Evolutionary conservation across 92 coral and sea anemone genomes (phyloP).

Genomic region (Epizoanthus illoricatus): DNA sequence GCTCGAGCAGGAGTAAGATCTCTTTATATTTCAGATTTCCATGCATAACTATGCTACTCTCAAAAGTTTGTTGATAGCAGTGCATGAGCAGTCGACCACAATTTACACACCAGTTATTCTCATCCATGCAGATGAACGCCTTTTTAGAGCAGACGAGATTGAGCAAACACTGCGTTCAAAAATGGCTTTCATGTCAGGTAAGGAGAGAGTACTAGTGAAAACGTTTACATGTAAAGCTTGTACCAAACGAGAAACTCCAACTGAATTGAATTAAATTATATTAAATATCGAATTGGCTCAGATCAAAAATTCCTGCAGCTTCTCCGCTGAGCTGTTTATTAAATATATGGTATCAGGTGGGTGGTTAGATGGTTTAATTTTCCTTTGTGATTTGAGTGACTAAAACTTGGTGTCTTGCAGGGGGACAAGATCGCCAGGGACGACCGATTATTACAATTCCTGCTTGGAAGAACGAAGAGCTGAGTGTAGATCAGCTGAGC

Average conservation of each 20-base stretch:
- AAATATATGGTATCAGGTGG: background rate
- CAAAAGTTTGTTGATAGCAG: conserved; percentile 9
- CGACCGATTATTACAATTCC: conserved; percentile 80
- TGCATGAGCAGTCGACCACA: conserved; percentile 30
- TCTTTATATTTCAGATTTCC: background rate
- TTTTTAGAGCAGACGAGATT: conserved; percentile 72
- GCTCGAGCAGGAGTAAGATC: conserved; percentile 64
- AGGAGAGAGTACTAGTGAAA: background rate
- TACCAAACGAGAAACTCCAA: background rate
- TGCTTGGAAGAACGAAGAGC: conserved; percentile 72
- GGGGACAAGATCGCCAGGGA: conserved; percentile 86
- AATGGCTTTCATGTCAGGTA: conserved; percentile 78
- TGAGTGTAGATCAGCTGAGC: conserved; percentile 66
- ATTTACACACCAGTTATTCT: conserved; percentile 2
- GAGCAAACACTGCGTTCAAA: conserved; percentile 64
- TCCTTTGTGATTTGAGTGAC: conserved; percentile 4
- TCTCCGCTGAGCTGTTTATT: background rate
- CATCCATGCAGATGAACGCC: conserved; percentile 51
- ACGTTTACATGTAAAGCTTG: too few relatives aligned
- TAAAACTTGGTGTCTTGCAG: conserved; percentile 39
- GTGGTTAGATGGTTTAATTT: background rate
- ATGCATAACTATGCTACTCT: background rate
- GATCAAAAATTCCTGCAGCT: background rate
- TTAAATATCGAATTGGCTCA: background rate
- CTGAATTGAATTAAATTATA: background rate